Conservation (phyloP, 2,888 invertebrate genomes). For the Perdita meconis region DNA sequence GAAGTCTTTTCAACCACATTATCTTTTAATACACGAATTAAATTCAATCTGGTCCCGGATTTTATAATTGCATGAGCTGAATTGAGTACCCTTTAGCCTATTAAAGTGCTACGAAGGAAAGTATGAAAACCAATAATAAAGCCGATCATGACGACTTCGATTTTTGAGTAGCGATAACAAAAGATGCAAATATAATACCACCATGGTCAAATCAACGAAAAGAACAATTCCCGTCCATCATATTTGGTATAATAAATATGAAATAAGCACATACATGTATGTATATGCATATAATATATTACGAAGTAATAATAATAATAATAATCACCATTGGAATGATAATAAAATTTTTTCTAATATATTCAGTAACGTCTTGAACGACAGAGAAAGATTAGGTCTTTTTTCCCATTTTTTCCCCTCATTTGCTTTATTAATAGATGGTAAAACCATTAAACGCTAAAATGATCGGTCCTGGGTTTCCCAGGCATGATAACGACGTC, state of each 20-base stretch:
- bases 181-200: too few species aligned
- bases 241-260: conserved; percentile 75
- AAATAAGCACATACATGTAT: conserved; percentile 64
- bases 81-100: too few species aligned
- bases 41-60: too few species aligned
- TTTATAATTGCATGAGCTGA: too few species aligned
- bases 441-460: conserved; percentile 58
- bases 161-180: too few species aligned
- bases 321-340: conserved; percentile 28
- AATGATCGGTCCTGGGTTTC: conserved; percentile 64
- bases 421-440: conserved; percentile 54
- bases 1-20: too few species aligned
- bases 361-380: conserved; percentile 64
- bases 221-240: too few species aligned
- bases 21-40: too few species aligned
- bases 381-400: conserved; percentile 63
- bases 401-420: conserved; percentile 36
- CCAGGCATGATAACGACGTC: conserved; percentile 34
- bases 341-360: conserved; percentile 59
- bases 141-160: too few species aligned
- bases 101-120: too few species aligned
- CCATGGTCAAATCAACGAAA: too few species aligned
- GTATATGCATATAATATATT: conserved; percentile 42
- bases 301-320: conserved; percentile 49
- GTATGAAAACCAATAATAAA: too few species aligned